Evolutionary conservation across 1,140 invertebrate species (phyloP).

Genomic region (Habropoda laboriosa): DNA sequence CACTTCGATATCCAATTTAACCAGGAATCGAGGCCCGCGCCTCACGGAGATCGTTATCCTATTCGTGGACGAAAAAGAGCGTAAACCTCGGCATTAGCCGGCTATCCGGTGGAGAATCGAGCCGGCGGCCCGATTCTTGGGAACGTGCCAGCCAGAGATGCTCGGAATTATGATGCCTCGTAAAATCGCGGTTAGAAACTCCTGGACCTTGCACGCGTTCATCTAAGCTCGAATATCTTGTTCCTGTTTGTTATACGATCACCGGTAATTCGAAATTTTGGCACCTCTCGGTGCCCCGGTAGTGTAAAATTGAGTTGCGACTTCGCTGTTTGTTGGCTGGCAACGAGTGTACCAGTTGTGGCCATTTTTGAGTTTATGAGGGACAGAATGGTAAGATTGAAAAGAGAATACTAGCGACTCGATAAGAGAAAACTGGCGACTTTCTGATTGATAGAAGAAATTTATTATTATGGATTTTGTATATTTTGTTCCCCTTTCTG

Average conservation of each 20-base stretch:
- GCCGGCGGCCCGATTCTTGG: constrained; percentile 52
- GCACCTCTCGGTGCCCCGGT: background rate
- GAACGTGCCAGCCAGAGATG: constrained; percentile 60
- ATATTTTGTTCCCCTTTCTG: no score
- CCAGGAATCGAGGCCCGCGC: constrained; percentile 20
- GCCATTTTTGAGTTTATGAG: no score
- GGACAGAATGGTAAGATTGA: no score
- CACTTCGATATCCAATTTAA: constrained; percentile 55
- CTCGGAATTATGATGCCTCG: constrained; percentile 41
- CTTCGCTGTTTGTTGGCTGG: background rate
- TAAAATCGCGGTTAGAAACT: constrained; percentile 54
- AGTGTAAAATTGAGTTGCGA: background rate
- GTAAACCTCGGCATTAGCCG: constrained; percentile 61
- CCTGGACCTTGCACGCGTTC: constrained; percentile 1
- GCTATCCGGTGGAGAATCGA: constrained; percentile 62
- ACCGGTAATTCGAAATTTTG: background rate
- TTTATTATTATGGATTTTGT: no score
- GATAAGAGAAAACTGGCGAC: no score
- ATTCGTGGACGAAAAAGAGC: constrained; percentile 56
- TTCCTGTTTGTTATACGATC: background rate
- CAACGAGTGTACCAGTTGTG: no score
- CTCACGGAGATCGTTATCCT: constrained; percentile 47
- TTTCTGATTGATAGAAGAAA: no score
- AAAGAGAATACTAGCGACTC: no score
- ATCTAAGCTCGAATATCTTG: background rate